A percentile compares a stretch with the other conserved stretches of the same genome.
Conservation (phyloP, 2,113 vertebrate species). For the Corythoichthys intestinalis region DNA sequence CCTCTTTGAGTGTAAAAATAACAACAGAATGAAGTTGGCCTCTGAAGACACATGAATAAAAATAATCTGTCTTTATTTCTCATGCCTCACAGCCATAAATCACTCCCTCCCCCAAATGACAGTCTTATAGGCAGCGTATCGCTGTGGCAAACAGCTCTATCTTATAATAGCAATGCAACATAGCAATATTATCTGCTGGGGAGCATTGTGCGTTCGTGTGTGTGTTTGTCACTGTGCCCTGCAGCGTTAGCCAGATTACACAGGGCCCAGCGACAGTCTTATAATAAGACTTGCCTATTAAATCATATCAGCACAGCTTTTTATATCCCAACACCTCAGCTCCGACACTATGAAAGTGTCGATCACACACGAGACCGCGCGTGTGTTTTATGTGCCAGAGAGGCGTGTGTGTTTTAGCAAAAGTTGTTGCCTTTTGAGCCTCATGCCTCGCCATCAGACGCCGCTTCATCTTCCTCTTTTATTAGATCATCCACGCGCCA, state of each 20-base stretch:
- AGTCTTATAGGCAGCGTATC: constrained; percentile 47
- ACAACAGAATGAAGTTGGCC: constrained; percentile 62
- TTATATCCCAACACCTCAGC: constrained; percentile 73
- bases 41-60: constrained; percentile 61
- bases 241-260: constrained; percentile 69
- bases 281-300: constrained; percentile 74
- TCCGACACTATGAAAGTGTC: constrained; percentile 64
- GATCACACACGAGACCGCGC: constrained; percentile 42
- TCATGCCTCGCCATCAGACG: constrained; percentile 54
- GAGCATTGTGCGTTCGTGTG: constrained; percentile 40
- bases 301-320: constrained; percentile 76
- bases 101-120: constrained; percentile 62
- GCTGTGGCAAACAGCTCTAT: constrained; percentile 63
- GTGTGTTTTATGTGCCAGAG: constrained; percentile 18
- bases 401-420: constrained; percentile 62
- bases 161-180: constrained; percentile 68
- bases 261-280: constrained; percentile 69
- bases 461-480: constrained; percentile 67
- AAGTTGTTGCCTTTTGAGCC: constrained; percentile 55
- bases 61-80: constrained; percentile 67
- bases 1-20: constrained; percentile 57
- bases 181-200: constrained; percentile 63
- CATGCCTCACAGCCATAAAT: constrained; percentile 62
- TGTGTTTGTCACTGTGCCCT: constrained; percentile 61
- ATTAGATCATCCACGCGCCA: constrained; percentile 66